Evolutionary conservation across 2,113 vertebrate genomes (phyloP).

Genomic region (Microcebus murinus): DNA sequence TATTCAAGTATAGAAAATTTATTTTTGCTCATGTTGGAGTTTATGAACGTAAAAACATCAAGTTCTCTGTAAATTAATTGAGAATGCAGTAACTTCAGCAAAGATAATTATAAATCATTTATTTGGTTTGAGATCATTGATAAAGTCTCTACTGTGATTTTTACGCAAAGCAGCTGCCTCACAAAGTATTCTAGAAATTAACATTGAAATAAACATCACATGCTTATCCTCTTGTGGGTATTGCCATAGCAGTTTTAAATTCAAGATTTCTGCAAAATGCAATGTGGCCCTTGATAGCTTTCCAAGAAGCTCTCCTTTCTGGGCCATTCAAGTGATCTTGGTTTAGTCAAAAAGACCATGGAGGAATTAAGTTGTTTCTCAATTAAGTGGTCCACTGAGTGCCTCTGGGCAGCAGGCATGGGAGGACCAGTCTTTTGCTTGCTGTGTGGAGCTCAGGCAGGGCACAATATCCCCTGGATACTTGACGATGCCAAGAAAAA

Average conservation of each 20-base stretch:
- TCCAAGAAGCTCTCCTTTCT: background rate
- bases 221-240: background rate
- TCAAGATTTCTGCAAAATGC: background rate
- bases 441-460: constrained; percentile 31
- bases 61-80: constrained; percentile 45
- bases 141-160: constrained; percentile 26
- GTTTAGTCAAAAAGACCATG: background rate
- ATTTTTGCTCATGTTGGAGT: constrained; percentile 62
- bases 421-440: background rate
- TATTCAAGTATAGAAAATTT: constrained; percentile 63
- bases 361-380: constrained; percentile 5
- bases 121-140: constrained; percentile 52
- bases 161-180: constrained; percentile 27
- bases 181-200: constrained; percentile 35
- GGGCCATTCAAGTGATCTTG: background rate
- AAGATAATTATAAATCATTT: background rate
- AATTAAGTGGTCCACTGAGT: background rate
- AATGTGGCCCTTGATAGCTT: constrained; percentile 11
- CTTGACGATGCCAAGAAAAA: constrained; percentile 78
- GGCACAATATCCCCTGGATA: constrained; percentile 73
- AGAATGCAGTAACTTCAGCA: constrained; percentile 34
- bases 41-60: constrained; percentile 41
- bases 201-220: background rate
- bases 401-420: constrained; percentile 8
- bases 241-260: constrained; percentile 3